Conservation (phyloP, 2,888 invertebrate species). For the Sericinus montela region DNA sequence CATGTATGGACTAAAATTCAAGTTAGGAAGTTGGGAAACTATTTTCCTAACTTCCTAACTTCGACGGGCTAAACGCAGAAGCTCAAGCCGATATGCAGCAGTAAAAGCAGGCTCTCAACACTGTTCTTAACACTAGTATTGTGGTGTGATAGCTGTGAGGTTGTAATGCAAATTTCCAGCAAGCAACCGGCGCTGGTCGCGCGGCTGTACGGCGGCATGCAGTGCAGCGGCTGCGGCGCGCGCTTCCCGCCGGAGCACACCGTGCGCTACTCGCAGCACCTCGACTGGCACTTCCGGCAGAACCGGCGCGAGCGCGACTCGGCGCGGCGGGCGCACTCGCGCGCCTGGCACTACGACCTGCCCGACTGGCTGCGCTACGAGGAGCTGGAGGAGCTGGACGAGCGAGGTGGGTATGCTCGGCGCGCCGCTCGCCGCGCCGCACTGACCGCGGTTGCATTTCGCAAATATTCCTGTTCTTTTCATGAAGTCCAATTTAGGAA, state of each 20-base stretch:
- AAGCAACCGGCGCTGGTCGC: slow-evolving; percentile 86
- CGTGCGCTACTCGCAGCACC: slow-evolving; percentile 94
- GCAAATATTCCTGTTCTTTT: no score
- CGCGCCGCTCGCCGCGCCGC: no score
- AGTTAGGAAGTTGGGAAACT: no score
- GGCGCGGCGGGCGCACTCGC: slow-evolving; percentile 88
- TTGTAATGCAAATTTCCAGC: slow-evolving; percentile 46
- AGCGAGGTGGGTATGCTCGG: slow-evolving; percentile 81
- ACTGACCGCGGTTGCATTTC: no score
- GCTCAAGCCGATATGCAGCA: no score
- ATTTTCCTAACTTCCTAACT: no score
- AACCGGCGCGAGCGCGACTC: slow-evolving; percentile 94
- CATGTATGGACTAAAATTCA: no score
- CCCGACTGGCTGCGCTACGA: slow-evolving; percentile 97
- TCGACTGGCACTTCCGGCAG: slow-evolving; percentile 99
- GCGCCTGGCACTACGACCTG: slow-evolving; percentile 94
- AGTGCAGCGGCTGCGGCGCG: slow-evolving; percentile 97
- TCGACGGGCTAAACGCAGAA: no score
- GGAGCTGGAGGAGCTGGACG: slow-evolving; percentile 94
- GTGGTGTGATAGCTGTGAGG: no score
- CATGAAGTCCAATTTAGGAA: no score
- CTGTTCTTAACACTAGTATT: no score
- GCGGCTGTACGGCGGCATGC: slow-evolving; percentile 92
- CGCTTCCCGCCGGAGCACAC: slow-evolving; percentile 95
- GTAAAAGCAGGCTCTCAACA: no score